Percentiles rank a stretch among this genome's conserved stretches.
phyloP scores from a whole-genome alignment of 1,140 invertebrate species.

The Tenebrio molitor region DNA sequence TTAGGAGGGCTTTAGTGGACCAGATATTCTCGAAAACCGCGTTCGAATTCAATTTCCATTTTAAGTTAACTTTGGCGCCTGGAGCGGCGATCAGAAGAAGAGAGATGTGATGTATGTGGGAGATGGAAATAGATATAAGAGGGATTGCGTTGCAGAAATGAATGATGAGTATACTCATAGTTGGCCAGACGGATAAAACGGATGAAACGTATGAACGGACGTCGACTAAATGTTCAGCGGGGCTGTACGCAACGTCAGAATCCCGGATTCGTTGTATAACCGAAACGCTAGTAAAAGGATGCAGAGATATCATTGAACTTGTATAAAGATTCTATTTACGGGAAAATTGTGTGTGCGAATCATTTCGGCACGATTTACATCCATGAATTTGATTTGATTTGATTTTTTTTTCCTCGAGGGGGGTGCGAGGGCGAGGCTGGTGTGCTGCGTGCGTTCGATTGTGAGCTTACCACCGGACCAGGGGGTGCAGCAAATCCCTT shows the following conservation, averaged over 20 bases:
- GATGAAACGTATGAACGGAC: neutral
- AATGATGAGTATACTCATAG: constrained; percentile 56
- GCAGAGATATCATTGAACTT: constrained; percentile 53
- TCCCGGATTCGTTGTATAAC: constrained; percentile 44
- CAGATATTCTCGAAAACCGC: constrained; percentile 48
- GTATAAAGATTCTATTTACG: constrained; percentile 51
- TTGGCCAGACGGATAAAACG: constrained; percentile 40
- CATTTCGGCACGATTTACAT: constrained; percentile 24
- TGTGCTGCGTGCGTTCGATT: neutral
- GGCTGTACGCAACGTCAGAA: constrained; percentile 49
- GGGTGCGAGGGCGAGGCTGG: neutral
- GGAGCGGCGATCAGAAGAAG: constrained; percentile 45
- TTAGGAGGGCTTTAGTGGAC: constrained; percentile 43
- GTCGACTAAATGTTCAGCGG: constrained; percentile 10
- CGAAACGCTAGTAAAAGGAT: constrained; percentile 43
- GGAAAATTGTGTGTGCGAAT: constrained; percentile 44
- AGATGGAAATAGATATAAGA: constrained; percentile 54
- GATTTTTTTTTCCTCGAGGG: neutral
- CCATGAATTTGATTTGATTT: neutral
- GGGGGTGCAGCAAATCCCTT: constrained; percentile 9
- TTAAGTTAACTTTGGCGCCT: constrained; percentile 54
- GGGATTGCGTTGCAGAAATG: constrained; percentile 56
- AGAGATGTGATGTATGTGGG: constrained; percentile 38
- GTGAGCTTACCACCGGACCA: constrained; percentile 17
- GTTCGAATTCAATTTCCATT: constrained; percentile 58